phyloP scores from a whole-genome alignment of 2,113 vertebrate species.

The Equus przewalskii region DNA sequence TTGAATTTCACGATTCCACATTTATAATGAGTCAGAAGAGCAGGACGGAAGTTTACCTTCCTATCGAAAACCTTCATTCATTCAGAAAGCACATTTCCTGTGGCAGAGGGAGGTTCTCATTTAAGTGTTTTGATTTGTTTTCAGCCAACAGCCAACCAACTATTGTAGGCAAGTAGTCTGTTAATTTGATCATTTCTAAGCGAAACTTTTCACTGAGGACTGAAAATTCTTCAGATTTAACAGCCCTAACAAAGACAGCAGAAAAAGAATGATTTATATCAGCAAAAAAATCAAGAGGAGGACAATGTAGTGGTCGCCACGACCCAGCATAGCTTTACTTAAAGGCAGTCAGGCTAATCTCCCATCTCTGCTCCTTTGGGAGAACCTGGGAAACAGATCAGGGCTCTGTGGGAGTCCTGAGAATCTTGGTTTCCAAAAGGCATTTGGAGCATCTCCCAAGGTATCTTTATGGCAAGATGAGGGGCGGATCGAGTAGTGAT shows the following conservation, averaged over 20 bases:
- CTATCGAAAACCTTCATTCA: constrained; percentile 16
- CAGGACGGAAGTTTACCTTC: not conserved
- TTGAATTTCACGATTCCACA: not conserved
- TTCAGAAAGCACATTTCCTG: constrained; percentile 42
- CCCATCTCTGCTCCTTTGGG: not conserved
- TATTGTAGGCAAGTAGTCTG: not conserved
- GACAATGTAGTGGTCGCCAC: not conserved
- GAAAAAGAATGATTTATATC: not conserved
- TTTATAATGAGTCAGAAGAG: not conserved
- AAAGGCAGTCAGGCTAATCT: not conserved
- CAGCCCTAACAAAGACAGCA: not conserved
- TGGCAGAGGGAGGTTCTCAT: not conserved
- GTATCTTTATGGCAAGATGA: not conserved
- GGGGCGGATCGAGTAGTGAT: not conserved
- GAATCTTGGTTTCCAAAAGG: constrained; percentile 48
- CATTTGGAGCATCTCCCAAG: constrained; percentile 6
- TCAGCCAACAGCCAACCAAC: not conserved
- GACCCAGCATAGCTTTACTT: not conserved
- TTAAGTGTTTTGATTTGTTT: not conserved
- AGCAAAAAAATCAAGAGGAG: not conserved
- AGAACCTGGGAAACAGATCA: not conserved
- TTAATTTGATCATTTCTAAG: constrained; percentile 15
- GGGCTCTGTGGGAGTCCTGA: not conserved
- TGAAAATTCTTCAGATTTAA: constrained; percentile 13
- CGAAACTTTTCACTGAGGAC: not conserved